Evolutionary conservation across 2,113 vertebrate genomes (phyloP), one percentile per base, ranked within the genome.

Genomic region (Etia nguti): DNA sequence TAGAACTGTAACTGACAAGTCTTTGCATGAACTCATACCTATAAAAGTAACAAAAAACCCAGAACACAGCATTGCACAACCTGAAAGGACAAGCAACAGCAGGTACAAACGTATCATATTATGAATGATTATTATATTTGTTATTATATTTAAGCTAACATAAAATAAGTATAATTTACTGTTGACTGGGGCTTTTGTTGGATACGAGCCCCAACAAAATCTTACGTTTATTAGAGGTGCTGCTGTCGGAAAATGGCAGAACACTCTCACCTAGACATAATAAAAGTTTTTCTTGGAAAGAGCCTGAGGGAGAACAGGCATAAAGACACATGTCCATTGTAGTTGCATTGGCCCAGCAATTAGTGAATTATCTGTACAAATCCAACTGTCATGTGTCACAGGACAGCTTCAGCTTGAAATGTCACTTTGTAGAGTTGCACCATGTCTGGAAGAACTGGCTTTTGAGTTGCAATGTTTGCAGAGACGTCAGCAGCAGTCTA

Each of bases 301-400:
- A 38, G 20, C 60, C 34, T 68, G 34, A 68, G 12, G 34, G 60
- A 38, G 8, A 68, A 38, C 15, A 4, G 10, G 34, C 20, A 38
- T 8, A 13, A 36, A 36, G 2, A 65, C 10, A 36, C 6, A n/a
- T 68, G 60, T 4, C 6, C 4, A 3, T 5, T 68, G 20, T 22
- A 8, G 16, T 1, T 3, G 13, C 13, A 38, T 3, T 41, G 10
- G 2, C 34, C 6, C 6, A 38, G 20, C 2, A 38, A 13, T 43
- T 48, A 48, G 15, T 2, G 2, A 5, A 6, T 22, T 8, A 22
- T 5, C 10, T 22, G 62, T 0, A 9, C 1, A 68, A 41, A 41
- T 22, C 2, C 2, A 13, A 41, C 34, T 41, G 34, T n/a, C 2
- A 41, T 68, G 36, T 68, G 34, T 68, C 4, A 5, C 20, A 3